These are phyloP conservation scores for Procavia capensis DNA, from an alignment of 2,113 vertebrate genomes.

Conservation along the genomic window DNA sequence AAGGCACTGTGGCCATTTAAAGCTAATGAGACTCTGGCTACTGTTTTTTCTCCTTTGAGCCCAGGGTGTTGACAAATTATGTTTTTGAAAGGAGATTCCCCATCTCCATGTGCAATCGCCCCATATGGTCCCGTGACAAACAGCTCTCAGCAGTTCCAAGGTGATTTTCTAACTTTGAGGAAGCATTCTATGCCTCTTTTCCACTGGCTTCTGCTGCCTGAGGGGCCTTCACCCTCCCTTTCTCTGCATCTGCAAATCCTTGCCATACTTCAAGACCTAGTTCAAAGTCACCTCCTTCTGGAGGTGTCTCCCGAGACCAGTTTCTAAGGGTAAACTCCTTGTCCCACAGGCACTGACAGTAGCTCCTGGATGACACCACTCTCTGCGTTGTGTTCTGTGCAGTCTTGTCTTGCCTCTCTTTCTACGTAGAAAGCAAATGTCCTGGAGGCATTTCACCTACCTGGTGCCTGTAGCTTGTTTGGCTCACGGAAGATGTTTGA, in stretches of 20 bases:
- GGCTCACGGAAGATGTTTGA: not conserved
- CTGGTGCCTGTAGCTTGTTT: not conserved
- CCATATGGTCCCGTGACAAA: not conserved
- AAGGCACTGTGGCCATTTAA: conserved; percentile 59
- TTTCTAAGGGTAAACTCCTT: conserved; percentile 48
- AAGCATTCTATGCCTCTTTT: not conserved
- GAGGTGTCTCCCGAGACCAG: conserved; percentile 32
- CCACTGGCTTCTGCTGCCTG: not conserved
- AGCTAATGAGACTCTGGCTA: conserved; percentile 80
- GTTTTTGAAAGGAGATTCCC: conserved; percentile 69
- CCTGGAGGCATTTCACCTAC: too few species aligned
- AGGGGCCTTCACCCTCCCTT: not conserved
- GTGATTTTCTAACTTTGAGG: conserved; percentile 22
- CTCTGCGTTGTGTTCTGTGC: not conserved
- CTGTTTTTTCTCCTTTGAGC: conserved; percentile 73
- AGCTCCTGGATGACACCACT: not conserved
- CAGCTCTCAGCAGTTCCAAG: not conserved
- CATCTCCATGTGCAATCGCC: not conserved
- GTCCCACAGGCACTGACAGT: not conserved
- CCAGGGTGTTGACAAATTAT: conserved; percentile 80
- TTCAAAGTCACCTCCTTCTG: conserved; percentile 79
- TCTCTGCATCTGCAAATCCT: conserved; percentile 3
- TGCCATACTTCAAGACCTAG: conserved; percentile 57
- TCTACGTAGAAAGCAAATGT: not conserved
- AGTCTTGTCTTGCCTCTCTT: not conserved